Evolutionary conservation across 2,797 vertebrate genomes (phyloP), one percentile per base, ranked within the genome.

Genomic region (Adrianichthys oophorus): DNA sequence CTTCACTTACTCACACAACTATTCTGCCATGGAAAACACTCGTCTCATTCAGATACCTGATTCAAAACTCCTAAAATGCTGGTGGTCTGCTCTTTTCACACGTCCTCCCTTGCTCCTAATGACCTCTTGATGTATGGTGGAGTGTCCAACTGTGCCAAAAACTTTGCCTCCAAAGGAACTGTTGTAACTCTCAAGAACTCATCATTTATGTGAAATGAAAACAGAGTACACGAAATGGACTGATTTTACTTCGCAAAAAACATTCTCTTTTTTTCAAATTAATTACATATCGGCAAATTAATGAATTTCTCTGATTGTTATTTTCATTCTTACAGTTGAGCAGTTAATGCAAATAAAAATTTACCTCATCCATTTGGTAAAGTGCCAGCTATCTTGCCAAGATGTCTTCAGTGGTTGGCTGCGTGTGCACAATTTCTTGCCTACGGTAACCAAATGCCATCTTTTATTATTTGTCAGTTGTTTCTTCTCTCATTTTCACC

Each of bases 51-150:
- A 43, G 5, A n/a, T 17, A n/a, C 42, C 5, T 43, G 3, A 43
- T 43, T 15, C n/a, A 43, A 16, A 43, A 43, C 42, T n/a, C n/a
- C 6, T n/a, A 8, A 43, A 16, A 15, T 43, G 15, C 15, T n/a
- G 42, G 16, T n/a, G 43, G 40, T 19, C 49, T 52, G n/a, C 18
- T 41, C 53, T 57, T 57, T 57, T 21, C 4, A 56, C 48, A 48
- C 0, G 0, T 26, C 53, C 59, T 48, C 58, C 21, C 8, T 32
- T 62, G 32, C 23, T 62, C 40, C 53, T 68, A 59, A 62, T 57
- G 53, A 57, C 18, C 37, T 62, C 21, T 42, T 50, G 42, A 18
- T 56, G 52, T 46, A 2, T 21, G 19, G 19, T 21, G 19, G 19
- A 3, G 19, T 21, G 19, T 21, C 19, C 19, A 21, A 21, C 19